phyloP scores from a whole-genome alignment of 2,797 vertebrate species.

The Sebastes cheni region DNA sequence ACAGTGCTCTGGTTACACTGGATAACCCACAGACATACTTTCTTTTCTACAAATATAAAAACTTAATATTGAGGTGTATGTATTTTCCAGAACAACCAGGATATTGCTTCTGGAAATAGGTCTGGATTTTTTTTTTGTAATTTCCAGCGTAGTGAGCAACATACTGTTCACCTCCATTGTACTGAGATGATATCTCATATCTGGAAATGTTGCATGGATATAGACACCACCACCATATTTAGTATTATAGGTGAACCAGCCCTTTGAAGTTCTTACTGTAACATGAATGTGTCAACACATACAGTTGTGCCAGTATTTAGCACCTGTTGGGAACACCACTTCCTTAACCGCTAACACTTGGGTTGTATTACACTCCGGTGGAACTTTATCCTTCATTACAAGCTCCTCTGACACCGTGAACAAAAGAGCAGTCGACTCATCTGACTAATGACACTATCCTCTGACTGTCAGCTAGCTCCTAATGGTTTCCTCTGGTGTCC shows the following conservation, averaged over 20 bases:
- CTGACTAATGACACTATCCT: conserved; percentile 55
- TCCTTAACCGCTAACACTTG: conserved; percentile 46
- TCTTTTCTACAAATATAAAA: neutral
- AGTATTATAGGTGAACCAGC: neutral
- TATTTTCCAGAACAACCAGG: neutral
- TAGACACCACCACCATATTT: neutral
- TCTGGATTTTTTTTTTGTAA: neutral
- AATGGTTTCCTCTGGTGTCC: conserved; percentile 47
- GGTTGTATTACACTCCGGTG: conserved; percentile 56
- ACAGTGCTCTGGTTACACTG: neutral
- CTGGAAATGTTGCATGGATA: neutral
- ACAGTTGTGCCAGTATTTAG: conserved; percentile 31
- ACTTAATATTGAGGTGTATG: neutral
- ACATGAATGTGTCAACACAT: neutral
- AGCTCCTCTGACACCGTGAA: conserved; percentile 67
- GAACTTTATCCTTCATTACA: conserved; percentile 75
- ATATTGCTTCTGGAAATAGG: neutral
- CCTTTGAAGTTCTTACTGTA: neutral
- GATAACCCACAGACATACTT: neutral
- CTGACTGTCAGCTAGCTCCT: conserved; percentile 28
- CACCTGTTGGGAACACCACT: conserved; percentile 47
- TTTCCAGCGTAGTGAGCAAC: no score
- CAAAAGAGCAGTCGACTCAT: conserved; percentile 66
- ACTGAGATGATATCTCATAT: neutral
- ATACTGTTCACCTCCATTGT: neutral